Evolutionary conservation across 2,113 vertebrate species (phyloP).

Genomic region (pig (Sus scrofa)): T2T-Sscrofa CM000819.6:80658001-80658500

Average conservation of each 20-base stretch:
- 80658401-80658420: background rate
- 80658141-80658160: background rate
- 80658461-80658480: slow-evolving; percentile 35
- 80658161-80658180: slow-evolving; percentile 43
- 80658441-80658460: background rate
- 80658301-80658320: background rate
- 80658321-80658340: background rate
- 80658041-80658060: slow-evolving; percentile 10
- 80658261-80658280: slow-evolving; percentile 39
- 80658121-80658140: background rate
- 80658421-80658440: background rate
- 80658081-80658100: background rate
- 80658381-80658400: background rate
- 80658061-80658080: background rate
- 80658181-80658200: slow-evolving; percentile 47
- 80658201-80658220: background rate
- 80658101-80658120: background rate
- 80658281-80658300: background rate
- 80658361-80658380: background rate
- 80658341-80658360: background rate
- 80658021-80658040: background rate
- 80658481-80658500: slow-evolving; percentile 27
- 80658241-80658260: slow-evolving; percentile 58
- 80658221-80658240: slow-evolving; percentile 37
- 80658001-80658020: background rate